Percentiles rank a stretch among this genome's conserved stretches.
These are phyloP conservation scores for Brachypteracias leptosomus DNA, from an alignment of 2,113 vertebrate species.

Conservation along the genomic window DNA sequence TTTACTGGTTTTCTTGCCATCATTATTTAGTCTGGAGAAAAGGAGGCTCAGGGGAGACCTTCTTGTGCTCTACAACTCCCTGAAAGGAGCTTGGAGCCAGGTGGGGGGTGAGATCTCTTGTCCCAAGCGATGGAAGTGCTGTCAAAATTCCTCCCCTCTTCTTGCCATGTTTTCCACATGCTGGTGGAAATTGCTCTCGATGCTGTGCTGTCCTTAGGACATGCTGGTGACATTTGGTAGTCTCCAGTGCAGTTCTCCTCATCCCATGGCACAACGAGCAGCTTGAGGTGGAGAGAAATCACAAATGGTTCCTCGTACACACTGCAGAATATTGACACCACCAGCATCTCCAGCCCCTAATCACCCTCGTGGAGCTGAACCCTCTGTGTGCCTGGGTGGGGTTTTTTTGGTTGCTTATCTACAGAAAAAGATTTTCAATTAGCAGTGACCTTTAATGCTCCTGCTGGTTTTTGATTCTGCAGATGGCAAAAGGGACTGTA, in stretches of 20 bases:
- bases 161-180: accelerated
- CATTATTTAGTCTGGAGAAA: not conserved
- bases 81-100: no score
- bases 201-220: not conserved
- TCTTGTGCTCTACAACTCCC: no score
- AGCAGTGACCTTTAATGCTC: constrained; percentile 60
- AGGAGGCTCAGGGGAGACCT: not conserved
- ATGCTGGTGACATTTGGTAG: not conserved
- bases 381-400: not conserved
- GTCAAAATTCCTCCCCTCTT: not conserved
- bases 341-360: not conserved
- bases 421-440: constrained; percentile 61
- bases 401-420: not conserved
- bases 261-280: no score
- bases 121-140: no score
- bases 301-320: not conserved
- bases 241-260: not conserved
- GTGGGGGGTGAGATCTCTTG: no score
- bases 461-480: not conserved
- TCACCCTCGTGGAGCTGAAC: not conserved
- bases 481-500: constrained; percentile 28
- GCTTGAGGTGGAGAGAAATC: not conserved
- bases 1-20: not conserved
- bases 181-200: accelerated
- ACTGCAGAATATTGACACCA: not conserved